Evolutionary conservation across 2,113 vertebrate genomes (phyloP).

Genomic region (Callithrix jacchus): DNA sequence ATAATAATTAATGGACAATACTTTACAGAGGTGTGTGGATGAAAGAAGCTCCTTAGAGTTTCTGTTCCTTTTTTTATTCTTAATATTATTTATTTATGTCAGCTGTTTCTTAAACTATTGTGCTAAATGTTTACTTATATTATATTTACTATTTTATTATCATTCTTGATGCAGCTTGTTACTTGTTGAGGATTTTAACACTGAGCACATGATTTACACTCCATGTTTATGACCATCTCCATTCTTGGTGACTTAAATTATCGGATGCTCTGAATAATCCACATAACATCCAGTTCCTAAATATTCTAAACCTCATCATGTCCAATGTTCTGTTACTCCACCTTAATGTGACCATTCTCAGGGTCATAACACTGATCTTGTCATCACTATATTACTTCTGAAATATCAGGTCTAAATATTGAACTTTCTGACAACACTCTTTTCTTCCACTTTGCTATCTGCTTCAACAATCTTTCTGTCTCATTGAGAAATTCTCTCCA

Average conservation of each 20-base stretch:
- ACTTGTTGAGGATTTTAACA: not conserved
- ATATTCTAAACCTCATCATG: not conserved
- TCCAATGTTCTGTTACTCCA: not conserved
- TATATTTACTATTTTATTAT: not conserved
- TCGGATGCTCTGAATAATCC: not conserved
- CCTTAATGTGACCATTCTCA: not conserved
- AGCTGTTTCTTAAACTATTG: not conserved
- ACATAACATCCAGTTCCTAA: not conserved
- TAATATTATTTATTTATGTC: not conserved
- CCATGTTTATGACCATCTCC: not conserved
- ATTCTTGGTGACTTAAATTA: not conserved
- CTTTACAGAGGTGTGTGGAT: not conserved
- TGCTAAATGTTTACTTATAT: not conserved
- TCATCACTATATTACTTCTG: not conserved
- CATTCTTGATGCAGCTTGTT: accelerated
- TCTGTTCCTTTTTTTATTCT: not conserved
- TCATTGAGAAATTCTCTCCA: not conserved
- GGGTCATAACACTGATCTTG: not conserved
- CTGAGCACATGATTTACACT: not conserved
- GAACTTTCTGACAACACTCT: not conserved
- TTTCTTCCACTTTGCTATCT: not conserved
- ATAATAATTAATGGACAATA: not conserved
- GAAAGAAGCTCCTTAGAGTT: not conserved
- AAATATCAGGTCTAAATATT: not conserved
- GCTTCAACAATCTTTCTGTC: not conserved